These are phyloP conservation scores for Cliona cf. orientalis DNA, from an alignment of 37 sponge, comb jelly and placozoan genomes.

Conservation along the genomic window DNA sequence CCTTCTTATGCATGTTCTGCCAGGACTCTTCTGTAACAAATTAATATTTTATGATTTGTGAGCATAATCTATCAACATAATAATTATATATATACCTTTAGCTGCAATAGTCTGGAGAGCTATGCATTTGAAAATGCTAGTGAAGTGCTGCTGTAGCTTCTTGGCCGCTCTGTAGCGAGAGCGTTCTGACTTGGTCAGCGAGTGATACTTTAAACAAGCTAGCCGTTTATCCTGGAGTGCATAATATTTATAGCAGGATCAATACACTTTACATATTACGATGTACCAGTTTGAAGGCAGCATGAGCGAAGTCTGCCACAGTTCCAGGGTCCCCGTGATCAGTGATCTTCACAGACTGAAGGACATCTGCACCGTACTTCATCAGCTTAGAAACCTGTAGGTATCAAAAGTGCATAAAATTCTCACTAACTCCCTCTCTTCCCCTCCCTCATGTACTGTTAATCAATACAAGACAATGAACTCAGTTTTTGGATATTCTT, in stretches of 20 bases:
- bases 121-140: constrained; percentile 11
- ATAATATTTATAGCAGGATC: neutral
- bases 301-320: constrained; percentile 74
- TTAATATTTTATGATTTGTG: too few species aligned
- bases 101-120: constrained; percentile 7
- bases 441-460: too few species aligned
- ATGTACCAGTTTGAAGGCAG: constrained; percentile 64
- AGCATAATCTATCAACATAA: neutral
- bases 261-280: neutral
- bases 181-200: constrained; percentile 39
- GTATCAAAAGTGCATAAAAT: neutral
- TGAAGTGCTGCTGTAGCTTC: constrained; percentile 21
- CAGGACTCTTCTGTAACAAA: too few species aligned
- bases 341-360: constrained; percentile 45
- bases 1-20: too few species aligned
- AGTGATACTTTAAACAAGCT: constrained; percentile 1
- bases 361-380: constrained; percentile 47
- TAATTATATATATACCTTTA: neutral
- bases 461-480: too few species aligned
- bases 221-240: constrained; percentile 43
- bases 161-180: constrained; percentile 23
- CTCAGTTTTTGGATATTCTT: neutral
- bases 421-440: neutral
- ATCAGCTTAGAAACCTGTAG: constrained; percentile 46
- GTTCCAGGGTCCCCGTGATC: constrained; percentile 50